Base-by-base conservation (phyloP, 2,888 invertebrate species). In the Dryadula phaetusa region DNA sequence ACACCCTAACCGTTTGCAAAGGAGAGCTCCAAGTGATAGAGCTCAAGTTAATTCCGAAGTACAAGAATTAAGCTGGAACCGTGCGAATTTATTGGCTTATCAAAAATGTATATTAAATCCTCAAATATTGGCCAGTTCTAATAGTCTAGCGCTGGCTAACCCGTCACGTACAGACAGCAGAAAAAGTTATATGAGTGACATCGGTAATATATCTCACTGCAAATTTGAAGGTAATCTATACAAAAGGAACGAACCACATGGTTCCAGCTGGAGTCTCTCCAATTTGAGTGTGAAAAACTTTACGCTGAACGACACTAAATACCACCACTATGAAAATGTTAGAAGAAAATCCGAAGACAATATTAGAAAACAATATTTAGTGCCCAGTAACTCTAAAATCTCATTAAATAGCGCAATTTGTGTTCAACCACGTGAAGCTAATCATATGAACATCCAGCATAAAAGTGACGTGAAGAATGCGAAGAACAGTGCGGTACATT, bases 301-400 rank as follows among this genome's bases (percentile, higher is more conserved):
- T 25, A 37, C 49, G 14, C 40, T 20, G 2, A 58, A 40, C 22
- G 40, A 44, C 20, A n/a, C 47, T 14, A 47, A 46, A 52, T 44
- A 22, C 37, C 56, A 28, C 32, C 20, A 49, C 28, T 54, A 64
- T 6, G 54, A 42, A 54, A 63, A 52, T 34, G 18, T 66, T n/a
- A 66, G 66, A 61, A 58, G 67, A 42, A 56, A 58, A 46, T 70
- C 70, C 1, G 70, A 67, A 16, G 70, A 70, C 34, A 70, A 67
- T 10, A 67, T 70, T 8, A 62, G 64, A 44, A 54, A 62, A 34
- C 40, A 62, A 14, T 32, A 32, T 32, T 22, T 37, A n/a, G 42
- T 25, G n/a, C 37, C 54, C 16, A 56, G 56, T 56, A 37, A 40
- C 37, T 56, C 56, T 34, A 64, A 37, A 56, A 34, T 54, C 16